Evolutionary conservation across 2,113 vertebrate genomes (phyloP), one percentile per base, ranked within the genome.

Genomic region (Burhinus bistriatus): DNA sequence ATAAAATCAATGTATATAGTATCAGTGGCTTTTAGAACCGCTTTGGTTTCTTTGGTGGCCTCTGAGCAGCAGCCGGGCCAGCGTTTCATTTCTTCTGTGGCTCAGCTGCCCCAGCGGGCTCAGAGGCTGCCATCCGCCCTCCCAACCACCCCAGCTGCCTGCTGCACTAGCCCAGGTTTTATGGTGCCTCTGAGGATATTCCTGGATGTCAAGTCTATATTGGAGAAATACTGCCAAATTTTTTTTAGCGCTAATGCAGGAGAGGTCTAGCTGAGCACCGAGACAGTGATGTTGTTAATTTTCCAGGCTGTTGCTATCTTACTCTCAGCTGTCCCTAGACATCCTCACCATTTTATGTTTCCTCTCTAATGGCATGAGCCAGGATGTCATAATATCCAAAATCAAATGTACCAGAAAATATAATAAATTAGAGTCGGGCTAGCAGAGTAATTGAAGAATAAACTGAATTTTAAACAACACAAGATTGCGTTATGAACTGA

Each of bases 361-460:
- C 83, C 57, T 87, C 72, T 97, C 79, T 97, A 97, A 95, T 96
- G 93, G 91, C 78, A 64, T 92, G 87, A 97, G 80, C 94, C 88
- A 58, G 77, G 84, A 92, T 95, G 87, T 97, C 90, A 76, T 96
- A 95, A 95, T 97, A 97, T 88, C 87, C 86, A 95, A 97, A 97
- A 96, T 94, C 94, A 97, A 98, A 98, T 91, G 93, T 97, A 97
- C 95, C 93, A 95, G 97, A 97, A 96, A 97, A 98, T 97, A 79
- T n/a, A 97, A 97, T 97, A 97, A 96, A 97, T 97, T 97, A 97
- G 93, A 97, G 71, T 75, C 1, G 4, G 86, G 58, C 96, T 95
- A 95, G 89, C 83, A 85, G 81, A 96, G 86, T 97, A 97, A 97
- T 96, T 97, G 96, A 97, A 90, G 90, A 96, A 97, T 97, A 97